Evolutionary conservation across 2,797 vertebrate genomes (phyloP), one percentile per base, ranked within the genome.

Genomic region (Gadopsis bispinosus): DNA sequence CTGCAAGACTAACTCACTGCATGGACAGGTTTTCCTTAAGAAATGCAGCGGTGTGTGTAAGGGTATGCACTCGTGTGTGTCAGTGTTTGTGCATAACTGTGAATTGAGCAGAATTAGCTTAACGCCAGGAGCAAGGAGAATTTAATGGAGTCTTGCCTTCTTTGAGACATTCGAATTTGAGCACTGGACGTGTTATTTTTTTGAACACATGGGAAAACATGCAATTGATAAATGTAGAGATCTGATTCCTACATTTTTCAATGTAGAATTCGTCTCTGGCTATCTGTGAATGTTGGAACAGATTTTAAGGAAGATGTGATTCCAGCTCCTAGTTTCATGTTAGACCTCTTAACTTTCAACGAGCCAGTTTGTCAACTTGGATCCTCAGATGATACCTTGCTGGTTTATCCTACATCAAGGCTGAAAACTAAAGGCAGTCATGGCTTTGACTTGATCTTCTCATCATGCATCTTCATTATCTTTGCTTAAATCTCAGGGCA

Each of bases 401-500:
- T 74, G 5, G 22, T 56, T 64, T 70, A 77, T 53, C 3, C 19
- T 43, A 22, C 4, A 16, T 53, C 6, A 14, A 51, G 61, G 45
- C 29, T 31, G 0, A 73, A 81, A 75, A 75, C 54, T 31, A 61
- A 69, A 54, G 6, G 20, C 51, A 56, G 35, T 53, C 56, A 16
- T 73, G 48, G 14, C 29, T 69, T 68, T 53, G 20, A 64, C 13
- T 69, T 47, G 45, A 73, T 79, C 55, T 43, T 77, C 35, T 17
- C 51, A 62, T 72, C 13, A 14, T 29, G 12, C 19, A 9, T 81
- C 67, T 79, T 92, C 48, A 75, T 89, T 68, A 84, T 88, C 55
- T 53, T 56, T 77, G 41, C 71, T 90, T 78, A 83, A 68, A 79
- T 86, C 69, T 84, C 61, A 50, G 63, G 64, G 64, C 70, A 87